These are phyloP conservation scores for Hystrix cristata DNA, from an alignment of 2,113 vertebrate species.

Conservation along the genomic window DNA sequence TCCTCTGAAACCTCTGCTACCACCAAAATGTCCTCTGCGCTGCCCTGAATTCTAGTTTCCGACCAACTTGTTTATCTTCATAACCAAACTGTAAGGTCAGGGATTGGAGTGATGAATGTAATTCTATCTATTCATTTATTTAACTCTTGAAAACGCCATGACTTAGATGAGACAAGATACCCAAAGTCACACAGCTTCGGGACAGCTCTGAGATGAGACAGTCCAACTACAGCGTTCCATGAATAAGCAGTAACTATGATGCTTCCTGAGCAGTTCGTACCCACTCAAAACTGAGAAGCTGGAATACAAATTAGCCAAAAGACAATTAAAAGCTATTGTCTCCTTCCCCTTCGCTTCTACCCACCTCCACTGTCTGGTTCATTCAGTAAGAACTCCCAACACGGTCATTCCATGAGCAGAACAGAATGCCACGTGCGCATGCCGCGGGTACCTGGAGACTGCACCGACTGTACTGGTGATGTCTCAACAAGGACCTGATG, in stretches of 20 bases:
- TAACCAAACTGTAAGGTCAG: not conserved
- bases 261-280: not conserved
- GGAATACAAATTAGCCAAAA: not conserved
- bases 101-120: not conserved
- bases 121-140: no score
- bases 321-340: not conserved
- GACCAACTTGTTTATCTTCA: not conserved
- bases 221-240: not conserved
- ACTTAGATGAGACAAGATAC: not conserved
- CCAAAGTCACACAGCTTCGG: not conserved
- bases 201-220: not conserved
- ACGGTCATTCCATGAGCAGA: not conserved
- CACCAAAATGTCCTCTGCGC: not conserved
- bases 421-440: no score
- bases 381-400: not conserved
- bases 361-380: not conserved
- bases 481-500: not conserved
- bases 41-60: not conserved
- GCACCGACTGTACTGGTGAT: not conserved
- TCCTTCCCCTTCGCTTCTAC: not conserved
- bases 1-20: not conserved
- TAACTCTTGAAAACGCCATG: not conserved
- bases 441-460: fast-evolving
- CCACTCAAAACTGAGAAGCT: not conserved
- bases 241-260: not conserved